Percentiles rank a stretch among this genome's conserved stretches.
Conservation (phyloP, 2,797 vertebrate genomes). For the Holocentrus rufus region DNA sequence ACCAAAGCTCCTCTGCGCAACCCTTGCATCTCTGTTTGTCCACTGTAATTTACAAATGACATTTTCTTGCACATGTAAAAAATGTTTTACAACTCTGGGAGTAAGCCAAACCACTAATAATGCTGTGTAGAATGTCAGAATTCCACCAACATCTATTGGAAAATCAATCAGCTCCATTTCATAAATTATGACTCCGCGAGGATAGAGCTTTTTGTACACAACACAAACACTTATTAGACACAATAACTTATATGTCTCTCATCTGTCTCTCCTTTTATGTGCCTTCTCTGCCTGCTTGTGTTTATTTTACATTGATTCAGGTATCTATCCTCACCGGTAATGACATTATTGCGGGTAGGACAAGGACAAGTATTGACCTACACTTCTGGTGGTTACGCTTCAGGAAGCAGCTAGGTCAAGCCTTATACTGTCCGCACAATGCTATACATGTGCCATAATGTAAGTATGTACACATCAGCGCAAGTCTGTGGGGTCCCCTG, state of each 20-base stretch:
- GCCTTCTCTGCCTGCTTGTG: too few species aligned
- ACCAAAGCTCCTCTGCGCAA: not conserved
- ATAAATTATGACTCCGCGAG: not conserved
- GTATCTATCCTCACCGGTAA: not conserved
- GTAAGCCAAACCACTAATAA: not conserved
- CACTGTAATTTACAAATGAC: not conserved
- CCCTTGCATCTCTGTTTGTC: not conserved
- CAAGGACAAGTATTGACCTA: conserved; percentile 1
- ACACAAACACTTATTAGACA: too few species aligned
- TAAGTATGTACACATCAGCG: conserved; percentile 44
- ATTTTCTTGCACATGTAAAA: not conserved
- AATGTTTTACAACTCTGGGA: conserved; percentile 1
- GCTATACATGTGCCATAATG: conserved; percentile 14
- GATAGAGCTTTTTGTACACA: too few species aligned
- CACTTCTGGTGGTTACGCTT: conserved; percentile 48
- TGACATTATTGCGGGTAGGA: not conserved
- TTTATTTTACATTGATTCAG: not conserved
- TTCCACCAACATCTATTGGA: not conserved
- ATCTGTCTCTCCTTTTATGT: too few species aligned
- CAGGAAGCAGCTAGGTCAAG: conserved; percentile 59
- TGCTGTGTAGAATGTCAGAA: not conserved
- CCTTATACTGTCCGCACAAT: conserved; percentile 38
- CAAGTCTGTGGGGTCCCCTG: conserved; percentile 58
- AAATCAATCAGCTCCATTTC: not conserved
- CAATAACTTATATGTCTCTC: too few species aligned